Percentiles rank a stretch among this genome's conserved stretches.
Conservation (phyloP, 23 tunicate genomes). For the Trididemnum nubilum region DNA sequence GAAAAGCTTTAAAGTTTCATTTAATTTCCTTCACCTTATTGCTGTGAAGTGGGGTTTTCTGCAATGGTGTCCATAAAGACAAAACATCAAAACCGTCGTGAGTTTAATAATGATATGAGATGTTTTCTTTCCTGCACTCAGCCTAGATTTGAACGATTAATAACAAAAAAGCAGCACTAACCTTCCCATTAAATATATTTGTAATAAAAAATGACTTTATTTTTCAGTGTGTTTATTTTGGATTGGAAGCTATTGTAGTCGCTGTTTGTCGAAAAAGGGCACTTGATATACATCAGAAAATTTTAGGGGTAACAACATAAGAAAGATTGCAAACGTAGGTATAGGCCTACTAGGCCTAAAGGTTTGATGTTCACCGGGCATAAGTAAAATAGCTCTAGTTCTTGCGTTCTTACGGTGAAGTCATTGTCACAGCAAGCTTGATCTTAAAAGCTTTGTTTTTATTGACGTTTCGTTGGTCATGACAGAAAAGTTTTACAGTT, state of each 20-base stretch:
- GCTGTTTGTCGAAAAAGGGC: background rate
- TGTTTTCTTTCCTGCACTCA: constrained; percentile 43
- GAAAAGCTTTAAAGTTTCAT: constrained; percentile 36
- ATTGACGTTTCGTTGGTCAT: no score
- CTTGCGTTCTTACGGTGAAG: no score
- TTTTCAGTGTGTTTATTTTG: background rate
- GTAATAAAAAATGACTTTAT: background rate
- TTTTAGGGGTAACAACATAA: background rate
- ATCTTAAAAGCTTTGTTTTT: no score
- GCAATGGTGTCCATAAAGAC: constrained; percentile 42
- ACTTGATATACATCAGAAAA: background rate
- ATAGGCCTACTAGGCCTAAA: no score
- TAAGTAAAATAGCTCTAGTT: no score
- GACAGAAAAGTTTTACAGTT: no score
- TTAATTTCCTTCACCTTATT: constrained; percentile 42
- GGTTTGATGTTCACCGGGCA: no score
- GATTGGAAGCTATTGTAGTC: background rate
- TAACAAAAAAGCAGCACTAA: constrained; percentile 33
- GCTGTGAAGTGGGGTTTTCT: constrained; percentile 56
- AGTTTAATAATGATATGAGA: constrained; percentile 48
- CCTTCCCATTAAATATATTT: constrained; percentile 36
- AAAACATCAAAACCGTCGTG: constrained; percentile 43
- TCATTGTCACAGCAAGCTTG: no score
- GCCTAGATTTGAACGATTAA: constrained; percentile 45
- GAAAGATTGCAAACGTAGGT: background rate